Base-by-base conservation (phyloP, 2,113 vertebrate species). In the Campylomormyrus tamandua region DNA sequence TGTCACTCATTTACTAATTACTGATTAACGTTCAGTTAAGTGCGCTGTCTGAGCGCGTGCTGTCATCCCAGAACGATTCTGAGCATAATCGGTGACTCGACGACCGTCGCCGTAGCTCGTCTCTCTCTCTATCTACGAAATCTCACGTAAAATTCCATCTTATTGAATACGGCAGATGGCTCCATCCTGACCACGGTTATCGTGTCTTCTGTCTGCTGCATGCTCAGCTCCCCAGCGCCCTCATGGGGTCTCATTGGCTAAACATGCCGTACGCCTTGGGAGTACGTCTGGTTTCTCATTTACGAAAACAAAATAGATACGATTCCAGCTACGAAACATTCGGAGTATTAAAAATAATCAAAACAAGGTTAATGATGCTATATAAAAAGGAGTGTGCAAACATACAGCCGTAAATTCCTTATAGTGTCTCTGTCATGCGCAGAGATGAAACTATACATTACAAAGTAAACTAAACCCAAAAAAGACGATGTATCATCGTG, bases 311-410 rank as follows among this genome's bases (percentile, higher is more conserved):
- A 83, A 83, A n/a, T 83, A 27, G 27, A 35, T 15, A 35, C 10
- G n/a, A 39, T 53, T 53, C 13, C 85, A 52, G 46, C 21, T 87
- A 87, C 5, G 48, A 56, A 87, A 87, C 15, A 21, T 35, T 87
- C 15, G 0, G 10, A 52, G 10, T 31, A 87, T 87, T 53, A 87
- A 87, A 53, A 87, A 80, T 77, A 89, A 89, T 89, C 70, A 80
- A 58, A 88, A 88, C 53, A 48, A 42, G 56, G n/a, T 74, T 15
- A 52, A 31, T 50, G 35, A 74, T 15, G n/a, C 10, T 77, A 77
- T n/a, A 80, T 52, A 89, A 83, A 50, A 42, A 89, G 49, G 48
- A 42, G 70, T 89, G 88, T 52, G 42, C 46, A 52, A 24, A 50
- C 13, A 46, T 31, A 31, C 3, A 31, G 31, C 10, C 9, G 4